These are phyloP conservation scores for Saturnia japonica DNA, from an alignment of 2,888 invertebrate species.

Conservation along the genomic window DNA sequence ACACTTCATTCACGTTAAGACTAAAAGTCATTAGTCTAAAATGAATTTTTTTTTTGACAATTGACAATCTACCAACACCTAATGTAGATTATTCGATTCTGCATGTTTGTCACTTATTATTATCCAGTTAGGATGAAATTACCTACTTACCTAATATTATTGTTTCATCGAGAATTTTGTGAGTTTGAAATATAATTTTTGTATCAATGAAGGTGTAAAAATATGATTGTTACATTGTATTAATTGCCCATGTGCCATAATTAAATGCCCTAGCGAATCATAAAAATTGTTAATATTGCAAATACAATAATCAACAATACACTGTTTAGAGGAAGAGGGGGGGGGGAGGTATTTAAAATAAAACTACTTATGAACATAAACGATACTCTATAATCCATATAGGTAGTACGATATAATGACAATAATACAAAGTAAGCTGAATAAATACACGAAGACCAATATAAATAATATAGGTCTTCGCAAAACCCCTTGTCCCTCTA, in stretches of 20 bases:
- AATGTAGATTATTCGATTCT: too few relatives aligned
- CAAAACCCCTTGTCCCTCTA: constrained; percentile 18
- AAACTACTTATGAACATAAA: constrained; percentile 2
- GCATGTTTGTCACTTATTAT: not conserved
- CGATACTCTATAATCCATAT: not conserved
- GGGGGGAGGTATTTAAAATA: constrained; percentile 10
- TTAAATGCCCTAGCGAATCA: constrained; percentile 61
- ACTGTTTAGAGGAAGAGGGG: constrained; percentile 32
- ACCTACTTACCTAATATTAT: not conserved
- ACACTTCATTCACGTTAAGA: not conserved
- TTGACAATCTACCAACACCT: not conserved
- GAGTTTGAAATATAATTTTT: constrained; percentile 41
- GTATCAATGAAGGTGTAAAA: constrained; percentile 56
- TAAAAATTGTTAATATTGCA: constrained; percentile 7
- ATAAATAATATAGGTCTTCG: not conserved
- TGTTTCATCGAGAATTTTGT: constrained; percentile 19
- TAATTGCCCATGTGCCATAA: constrained; percentile 75
- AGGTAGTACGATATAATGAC: constrained; percentile 10
- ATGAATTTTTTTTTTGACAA: not conserved
- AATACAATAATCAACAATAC: constrained; percentile 30
- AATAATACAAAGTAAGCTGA: not conserved
- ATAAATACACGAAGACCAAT: not conserved
- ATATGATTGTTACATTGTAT: constrained; percentile 59
- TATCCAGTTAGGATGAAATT: not conserved
- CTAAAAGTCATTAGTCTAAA: not conserved